Evolutionary conservation across 2,888 invertebrate genomes (phyloP), one percentile per base, ranked within the genome.

Genomic region (Odontocolon sp.): DNA sequence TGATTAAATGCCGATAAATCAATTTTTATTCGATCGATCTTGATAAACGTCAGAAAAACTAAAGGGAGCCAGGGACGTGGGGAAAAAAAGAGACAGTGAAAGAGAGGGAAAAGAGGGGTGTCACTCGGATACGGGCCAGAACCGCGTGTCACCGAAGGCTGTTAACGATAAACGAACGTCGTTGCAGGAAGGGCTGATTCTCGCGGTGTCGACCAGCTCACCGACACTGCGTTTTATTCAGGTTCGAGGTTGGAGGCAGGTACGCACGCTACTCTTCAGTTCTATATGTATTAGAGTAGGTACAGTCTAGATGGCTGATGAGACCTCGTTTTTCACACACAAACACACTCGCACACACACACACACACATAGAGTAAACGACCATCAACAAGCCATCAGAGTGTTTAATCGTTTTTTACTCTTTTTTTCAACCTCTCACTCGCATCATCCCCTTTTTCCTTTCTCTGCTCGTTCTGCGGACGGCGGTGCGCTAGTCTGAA

Each of bases 101-200:
- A n/a, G 26, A 14, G 11, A 5, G 40, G 42, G 59, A 73, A 61
- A 52, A 59, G 59, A 59, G 57, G 52, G 66, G 56, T 67, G 70
- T 71, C 76, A 71, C 66, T 36, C 66, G 66, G 52, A 76, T 61
- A 66, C 61, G 66, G 59, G 76, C 45, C 45, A 54, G 52, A 59
- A 47, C 28, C 66, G 61, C 72, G 66, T 67, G 70, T 64, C 64
- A 61, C 67, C 74, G 67, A 74, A 78, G 67, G 81, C 81, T 81
- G 79, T 79, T 77, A 79, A 78, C 79, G 78, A 73, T 79, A 78
- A 81, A 79, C 71, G 74, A 79, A 77, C 74, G 73, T 79, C 64
- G 78, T n/a, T 56, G 64, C 69, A 69, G 73, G 68, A 69, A 75
- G 63, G 63, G 47, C 47, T 47, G 11, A 2, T 28, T 11, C 26